phyloP scores from a whole-genome alignment of 2,797 vertebrate genomes.

The Chelmon rostratus region DNA sequence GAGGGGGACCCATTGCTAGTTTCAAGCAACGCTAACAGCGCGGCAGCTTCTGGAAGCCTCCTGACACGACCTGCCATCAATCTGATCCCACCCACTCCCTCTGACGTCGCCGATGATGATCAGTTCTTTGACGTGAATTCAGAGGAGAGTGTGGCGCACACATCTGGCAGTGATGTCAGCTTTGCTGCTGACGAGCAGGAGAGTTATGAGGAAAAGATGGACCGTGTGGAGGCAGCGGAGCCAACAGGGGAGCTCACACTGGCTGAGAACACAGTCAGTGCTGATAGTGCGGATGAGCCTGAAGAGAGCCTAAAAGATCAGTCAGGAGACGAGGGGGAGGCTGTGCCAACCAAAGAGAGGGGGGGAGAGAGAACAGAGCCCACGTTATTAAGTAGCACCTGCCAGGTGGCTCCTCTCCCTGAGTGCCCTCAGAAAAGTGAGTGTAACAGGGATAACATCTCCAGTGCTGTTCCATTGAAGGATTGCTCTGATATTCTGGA shows the following conservation, averaged over 20 bases:
- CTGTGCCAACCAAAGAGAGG: slow-evolving; percentile 20
- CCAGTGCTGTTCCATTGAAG: neutral
- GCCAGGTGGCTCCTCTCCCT: slow-evolving; percentile 76
- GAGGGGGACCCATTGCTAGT: slow-evolving; percentile 65
- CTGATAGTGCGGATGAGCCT: slow-evolving; percentile 7
- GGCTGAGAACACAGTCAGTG: slow-evolving; percentile 18
- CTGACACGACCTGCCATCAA: slow-evolving; percentile 81
- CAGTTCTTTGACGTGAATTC: slow-evolving; percentile 84
- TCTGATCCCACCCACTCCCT: slow-evolving; percentile 82
- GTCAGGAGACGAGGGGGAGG: slow-evolving; percentile 44
- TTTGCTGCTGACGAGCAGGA: slow-evolving; percentile 53
- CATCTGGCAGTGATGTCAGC: slow-evolving; percentile 55
- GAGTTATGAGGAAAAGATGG: slow-evolving; percentile 36
- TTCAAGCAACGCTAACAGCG: slow-evolving; percentile 39
- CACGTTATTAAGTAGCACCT: slow-evolving; percentile 56
- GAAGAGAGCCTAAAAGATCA: slow-evolving; percentile 17
- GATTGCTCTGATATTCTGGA: neutral
- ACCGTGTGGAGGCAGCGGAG: slow-evolving; percentile 40
- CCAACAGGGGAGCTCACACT: slow-evolving; percentile 16
- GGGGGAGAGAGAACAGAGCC: slow-evolving; percentile 53
- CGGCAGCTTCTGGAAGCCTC: slow-evolving; percentile 50
- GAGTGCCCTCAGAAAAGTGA: slow-evolving; percentile 80
- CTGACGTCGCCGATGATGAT: slow-evolving; percentile 74
- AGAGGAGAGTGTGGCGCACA: slow-evolving; percentile 65
- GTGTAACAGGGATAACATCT: slow-evolving; percentile 49